Evolutionary conservation across 1,140 invertebrate genomes (phyloP).

Genomic region (Hormaphis cornu): DNA sequence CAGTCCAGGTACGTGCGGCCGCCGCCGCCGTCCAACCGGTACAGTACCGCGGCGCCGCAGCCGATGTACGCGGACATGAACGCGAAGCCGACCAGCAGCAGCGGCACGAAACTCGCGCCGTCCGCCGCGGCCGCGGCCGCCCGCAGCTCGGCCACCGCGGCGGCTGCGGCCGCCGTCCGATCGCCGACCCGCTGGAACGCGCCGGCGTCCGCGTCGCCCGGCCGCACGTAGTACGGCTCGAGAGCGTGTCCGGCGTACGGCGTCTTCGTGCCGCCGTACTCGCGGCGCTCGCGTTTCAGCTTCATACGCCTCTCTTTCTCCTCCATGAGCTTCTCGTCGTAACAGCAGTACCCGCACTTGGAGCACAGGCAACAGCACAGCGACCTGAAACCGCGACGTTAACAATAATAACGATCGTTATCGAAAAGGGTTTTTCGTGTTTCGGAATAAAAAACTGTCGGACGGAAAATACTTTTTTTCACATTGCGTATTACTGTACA

Average conservation of each 20-base stretch:
- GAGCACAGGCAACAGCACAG: constrained; percentile 73
- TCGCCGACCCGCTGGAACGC: constrained; percentile 23
- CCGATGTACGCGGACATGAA: constrained; percentile 76
- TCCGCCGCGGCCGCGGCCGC: constrained; percentile 33
- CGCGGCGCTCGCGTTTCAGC: constrained; percentile 63
- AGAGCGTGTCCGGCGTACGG: constrained; percentile 53
- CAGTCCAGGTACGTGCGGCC: constrained; percentile 74
- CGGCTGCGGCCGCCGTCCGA: background rate
- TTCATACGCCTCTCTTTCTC: constrained; percentile 68
- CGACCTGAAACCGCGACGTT: constrained; percentile 50
- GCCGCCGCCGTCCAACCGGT: constrained; percentile 58
- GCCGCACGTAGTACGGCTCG: constrained; percentile 67
- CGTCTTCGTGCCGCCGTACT: constrained; percentile 48
- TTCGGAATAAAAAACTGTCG: too few species aligned
- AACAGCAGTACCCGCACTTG: constrained; percentile 75
- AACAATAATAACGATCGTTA: too few species aligned
- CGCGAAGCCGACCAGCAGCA: constrained; percentile 62
- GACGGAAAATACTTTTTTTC: too few species aligned
- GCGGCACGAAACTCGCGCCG: constrained; percentile 54
- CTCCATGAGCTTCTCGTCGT: constrained; percentile 67
- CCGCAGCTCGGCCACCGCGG: constrained; percentile 2
- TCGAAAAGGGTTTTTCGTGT: too few species aligned
- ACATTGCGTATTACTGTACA: too few species aligned
- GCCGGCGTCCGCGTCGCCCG: constrained; percentile 31
- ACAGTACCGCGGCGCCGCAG: constrained; percentile 77